A percentile compares a stretch with the other conserved stretches of the same genome.
phyloP scores from a whole-genome alignment of 2,888 invertebrate genomes.

The Lasioglossum malachurum region DNA sequence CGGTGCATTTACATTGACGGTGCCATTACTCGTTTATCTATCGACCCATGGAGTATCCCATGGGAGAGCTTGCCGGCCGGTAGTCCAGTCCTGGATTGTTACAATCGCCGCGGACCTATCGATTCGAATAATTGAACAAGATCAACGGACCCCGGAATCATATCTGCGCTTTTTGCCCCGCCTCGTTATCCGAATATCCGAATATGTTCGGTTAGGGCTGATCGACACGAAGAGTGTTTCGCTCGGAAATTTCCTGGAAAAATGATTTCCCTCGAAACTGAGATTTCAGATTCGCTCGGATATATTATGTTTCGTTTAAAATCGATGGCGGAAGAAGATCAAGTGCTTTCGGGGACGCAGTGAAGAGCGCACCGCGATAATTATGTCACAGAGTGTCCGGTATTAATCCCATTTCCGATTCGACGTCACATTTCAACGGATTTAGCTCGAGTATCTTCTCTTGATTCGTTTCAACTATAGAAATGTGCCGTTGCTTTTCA shows the following conservation, averaged over 20 bases:
- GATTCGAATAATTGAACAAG: conserved; percentile 49
- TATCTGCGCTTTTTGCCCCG: conserved; percentile 28
- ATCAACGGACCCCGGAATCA: conserved; percentile 34
- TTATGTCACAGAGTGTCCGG: not conserved
- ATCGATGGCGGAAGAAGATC: not conserved
- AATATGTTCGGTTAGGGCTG: conserved; percentile 11
- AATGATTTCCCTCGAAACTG: conserved; percentile 13
- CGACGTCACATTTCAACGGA: not conserved
- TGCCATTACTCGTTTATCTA: conserved; percentile 58
- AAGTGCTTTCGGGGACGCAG: not conserved
- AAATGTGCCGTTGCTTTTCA: not conserved
- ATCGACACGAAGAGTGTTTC: not conserved
- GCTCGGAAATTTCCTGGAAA: not conserved
- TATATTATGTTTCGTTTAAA: not conserved
- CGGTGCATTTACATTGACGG: conserved; percentile 53
- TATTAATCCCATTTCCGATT: not conserved
- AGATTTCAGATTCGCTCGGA: not conserved
- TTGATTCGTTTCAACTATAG: not conserved
- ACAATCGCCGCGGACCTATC: conserved; percentile 22
- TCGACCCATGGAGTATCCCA: conserved; percentile 48
- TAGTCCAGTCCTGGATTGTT: conserved; percentile 29
- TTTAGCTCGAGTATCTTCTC: not conserved
- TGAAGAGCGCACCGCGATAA: not conserved
- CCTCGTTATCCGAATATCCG: conserved; percentile 33
- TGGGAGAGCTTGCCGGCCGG: conserved; percentile 40